phyloP scores from a whole-genome alignment of 2,797 vertebrate genomes.

The Sphenopsis melanotis region DNA sequence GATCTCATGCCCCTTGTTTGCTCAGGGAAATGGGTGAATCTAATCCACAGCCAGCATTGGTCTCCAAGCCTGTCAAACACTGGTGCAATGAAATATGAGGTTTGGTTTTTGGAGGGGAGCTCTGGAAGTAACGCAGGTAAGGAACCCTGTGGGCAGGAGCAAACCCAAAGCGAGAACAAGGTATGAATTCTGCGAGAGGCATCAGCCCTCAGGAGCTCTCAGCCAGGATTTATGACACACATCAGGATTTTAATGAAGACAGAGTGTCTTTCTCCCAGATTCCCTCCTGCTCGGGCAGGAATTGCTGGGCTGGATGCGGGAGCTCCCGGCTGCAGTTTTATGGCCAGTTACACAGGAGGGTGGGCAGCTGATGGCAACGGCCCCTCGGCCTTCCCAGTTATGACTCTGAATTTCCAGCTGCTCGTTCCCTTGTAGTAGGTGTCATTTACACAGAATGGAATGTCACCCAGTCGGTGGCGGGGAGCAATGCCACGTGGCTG shows the following conservation, averaged over 20 bases:
- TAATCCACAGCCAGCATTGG: neutral
- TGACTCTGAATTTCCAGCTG: constrained; percentile 22
- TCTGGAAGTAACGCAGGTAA: neutral
- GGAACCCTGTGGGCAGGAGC: neutral
- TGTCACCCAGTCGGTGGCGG: neutral
- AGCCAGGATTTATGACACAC: neutral
- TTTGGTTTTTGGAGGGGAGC: neutral
- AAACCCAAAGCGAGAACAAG: neutral
- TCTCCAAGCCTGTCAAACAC: neutral
- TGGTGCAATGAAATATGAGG: rapidly evolving
- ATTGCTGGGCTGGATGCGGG: neutral
- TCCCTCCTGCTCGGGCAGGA: neutral
- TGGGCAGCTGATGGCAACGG: neutral
- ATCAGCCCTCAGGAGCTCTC: neutral
- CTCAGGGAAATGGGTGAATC: neutral
- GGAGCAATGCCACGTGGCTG: neutral
- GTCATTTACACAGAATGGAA: neutral
- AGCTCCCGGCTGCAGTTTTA: neutral
- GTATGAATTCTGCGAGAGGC: neutral
- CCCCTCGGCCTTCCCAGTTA: neutral
- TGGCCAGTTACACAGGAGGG: neutral
- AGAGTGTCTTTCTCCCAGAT: neutral
- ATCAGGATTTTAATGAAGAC: neutral
- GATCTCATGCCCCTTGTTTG: neutral
- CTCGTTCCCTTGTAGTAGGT: neutral